Base-by-base conservation (phyloP, 2,113 vertebrate genomes). In the Apaloderma vittatum region DNA sequence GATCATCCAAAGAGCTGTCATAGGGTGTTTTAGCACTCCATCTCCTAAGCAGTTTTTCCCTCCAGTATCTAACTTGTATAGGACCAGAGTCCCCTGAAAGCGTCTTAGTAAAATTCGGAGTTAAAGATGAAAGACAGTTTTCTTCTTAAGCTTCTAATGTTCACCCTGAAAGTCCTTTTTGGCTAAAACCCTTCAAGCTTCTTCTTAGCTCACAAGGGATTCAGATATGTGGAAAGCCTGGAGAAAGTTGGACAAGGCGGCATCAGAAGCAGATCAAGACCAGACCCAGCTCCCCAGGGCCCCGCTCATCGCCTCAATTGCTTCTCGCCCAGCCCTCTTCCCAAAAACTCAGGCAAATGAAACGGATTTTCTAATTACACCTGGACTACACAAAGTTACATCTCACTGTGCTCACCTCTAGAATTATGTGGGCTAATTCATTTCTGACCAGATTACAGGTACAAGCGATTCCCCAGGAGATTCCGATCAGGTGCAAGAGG, bases 361-460 rank as follows among this genome's bases (percentile, higher is more conserved):
- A 65, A 17, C 1, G 2, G 30, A 21, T 1, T 54, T 67, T 34
- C 29, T 43, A 61, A 54, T 19, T 24, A 9, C 6, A 10, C 22
- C 52, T 7, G 20, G 43, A 13, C 54, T 15, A n/a, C 49, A 18
- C 11, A n/a, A 20, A 4, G 14, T 36, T 32, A 5, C 37, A 43
- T 12, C 36, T 81, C 3, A 1, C 21, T 91, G 63, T 65, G 36
- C 26, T 75, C 43, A 7, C 19, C 34, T 65, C 72, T 55, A 1
- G 8, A 9, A 12, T 29, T 57, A 12, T 0, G 0, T 3, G 30
- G 15, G 9, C 40, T 26, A 24, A 13, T 11, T 36, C 62, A 58
- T 45, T 73, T 43, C 37, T n/a, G 45, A 49, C 21, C 62, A 16
- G 23, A 22, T 12, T 15, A 40, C 40, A 12, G 40, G 40, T 40